These are phyloP conservation scores for Tylochromis polylepis DNA, from an alignment of 2,113 vertebrate genomes.

Conservation along the genomic window DNA sequence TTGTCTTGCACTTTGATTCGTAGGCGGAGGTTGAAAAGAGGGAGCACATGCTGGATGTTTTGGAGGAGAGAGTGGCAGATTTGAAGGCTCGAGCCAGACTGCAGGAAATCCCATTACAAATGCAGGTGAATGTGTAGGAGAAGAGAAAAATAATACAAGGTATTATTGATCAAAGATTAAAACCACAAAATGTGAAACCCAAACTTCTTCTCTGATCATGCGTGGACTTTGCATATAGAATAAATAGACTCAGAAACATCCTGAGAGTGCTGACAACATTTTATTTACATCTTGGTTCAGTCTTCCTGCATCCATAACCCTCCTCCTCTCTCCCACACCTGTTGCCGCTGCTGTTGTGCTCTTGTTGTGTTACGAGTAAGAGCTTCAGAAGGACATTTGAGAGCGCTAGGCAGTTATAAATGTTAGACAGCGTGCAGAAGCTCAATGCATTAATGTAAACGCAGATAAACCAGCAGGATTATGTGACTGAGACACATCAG, in stretches of 20 bases:
- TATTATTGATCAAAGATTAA: neutral
- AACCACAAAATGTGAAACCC: neutral
- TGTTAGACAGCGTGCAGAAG: neutral
- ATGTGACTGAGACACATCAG: neutral
- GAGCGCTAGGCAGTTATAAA: neutral
- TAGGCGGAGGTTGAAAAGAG: slow-evolving; percentile 84
- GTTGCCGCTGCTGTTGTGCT: neutral
- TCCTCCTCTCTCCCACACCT: neutral
- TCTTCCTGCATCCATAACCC: neutral
- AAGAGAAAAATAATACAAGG: neutral
- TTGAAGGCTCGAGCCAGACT: slow-evolving; percentile 81
- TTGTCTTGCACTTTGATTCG: slow-evolving; percentile 26
- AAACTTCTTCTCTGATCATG: neutral
- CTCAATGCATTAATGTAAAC: neutral
- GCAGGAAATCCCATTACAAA: slow-evolving; percentile 82
- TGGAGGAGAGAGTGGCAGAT: slow-evolving; percentile 81
- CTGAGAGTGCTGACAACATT: neutral
- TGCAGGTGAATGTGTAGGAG: slow-evolving; percentile 78
- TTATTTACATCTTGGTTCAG: neutral
- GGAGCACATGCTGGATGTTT: slow-evolving; percentile 77
- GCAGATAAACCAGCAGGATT: neutral
- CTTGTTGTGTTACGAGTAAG: neutral
- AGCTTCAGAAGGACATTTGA: neutral
- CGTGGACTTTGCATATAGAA: neutral
- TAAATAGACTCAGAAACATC: neutral